Percentiles rank a stretch among this genome's conserved stretches.
phyloP scores from a whole-genome alignment of 2,113 vertebrate genomes.

The Panurus biarmicus region DNA sequence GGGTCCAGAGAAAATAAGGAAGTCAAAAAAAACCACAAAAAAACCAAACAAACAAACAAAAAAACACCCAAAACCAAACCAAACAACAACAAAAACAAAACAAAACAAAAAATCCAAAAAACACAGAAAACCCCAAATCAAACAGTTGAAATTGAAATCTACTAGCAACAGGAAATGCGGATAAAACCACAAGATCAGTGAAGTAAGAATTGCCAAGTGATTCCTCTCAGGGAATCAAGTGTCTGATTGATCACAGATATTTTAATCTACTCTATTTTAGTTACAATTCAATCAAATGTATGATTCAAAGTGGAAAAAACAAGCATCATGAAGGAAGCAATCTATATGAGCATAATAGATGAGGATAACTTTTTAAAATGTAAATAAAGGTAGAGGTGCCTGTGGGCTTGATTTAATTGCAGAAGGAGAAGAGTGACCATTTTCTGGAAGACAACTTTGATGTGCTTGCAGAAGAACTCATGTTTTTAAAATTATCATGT shows the following conservation, averaged over 20 bases:
- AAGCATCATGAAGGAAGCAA: constrained; percentile 20
- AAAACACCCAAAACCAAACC: too few species aligned
- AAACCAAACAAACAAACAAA: neutral
- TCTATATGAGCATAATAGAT: constrained; percentile 22
- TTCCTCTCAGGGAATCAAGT: neutral
- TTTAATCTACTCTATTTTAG: constrained; percentile 18
- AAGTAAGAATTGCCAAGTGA: neutral
- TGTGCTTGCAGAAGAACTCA: neutral
- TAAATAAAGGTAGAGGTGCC: neutral
- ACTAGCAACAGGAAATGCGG: neutral
- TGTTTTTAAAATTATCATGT: constrained; percentile 44
- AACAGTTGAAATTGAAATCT: neutral
- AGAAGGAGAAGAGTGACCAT: neutral
- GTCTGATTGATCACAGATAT: neutral
- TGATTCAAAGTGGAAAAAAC: constrained; percentile 31
- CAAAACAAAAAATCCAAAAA: too few species aligned
- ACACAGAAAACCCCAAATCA: too few species aligned
- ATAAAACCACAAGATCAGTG: neutral
- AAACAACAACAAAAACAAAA: neutral
- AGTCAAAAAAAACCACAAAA: neutral
- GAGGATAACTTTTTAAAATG: constrained; percentile 18
- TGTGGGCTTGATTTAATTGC: neutral
- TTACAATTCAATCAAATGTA: constrained; percentile 29
- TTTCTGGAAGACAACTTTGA: constrained; percentile 8
- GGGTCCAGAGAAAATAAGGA: neutral